Evolutionary conservation across 2,113 vertebrate genomes (phyloP).

Genomic region (Heterochromis multidens): DNA sequence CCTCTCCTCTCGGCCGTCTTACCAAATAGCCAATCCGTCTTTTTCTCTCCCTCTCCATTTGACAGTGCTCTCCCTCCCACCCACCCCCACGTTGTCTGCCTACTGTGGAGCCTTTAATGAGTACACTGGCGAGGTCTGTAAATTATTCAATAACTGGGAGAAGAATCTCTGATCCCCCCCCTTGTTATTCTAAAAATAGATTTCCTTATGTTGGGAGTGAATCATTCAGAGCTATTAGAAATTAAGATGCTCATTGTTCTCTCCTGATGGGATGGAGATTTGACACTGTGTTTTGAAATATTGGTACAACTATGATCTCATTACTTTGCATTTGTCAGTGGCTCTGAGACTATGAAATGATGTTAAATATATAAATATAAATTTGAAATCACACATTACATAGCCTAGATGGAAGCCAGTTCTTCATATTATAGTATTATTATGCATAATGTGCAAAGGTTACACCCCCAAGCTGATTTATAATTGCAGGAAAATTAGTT

Average conservation of each 20-base stretch:
- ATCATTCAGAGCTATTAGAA: conserved; percentile 31
- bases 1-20: background rate
- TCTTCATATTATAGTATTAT: background rate
- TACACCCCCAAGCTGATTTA: background rate
- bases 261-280: background rate
- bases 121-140: conserved; percentile 58
- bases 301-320: background rate
- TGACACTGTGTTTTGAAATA: background rate
- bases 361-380: background rate
- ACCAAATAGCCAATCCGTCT: conserved; percentile 24
- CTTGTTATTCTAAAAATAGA: conserved; percentile 62
- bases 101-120: conserved; percentile 64
- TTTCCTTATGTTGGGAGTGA: conserved; percentile 42
- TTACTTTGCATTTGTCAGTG: conserved; percentile 3
- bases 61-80: conserved; percentile 17
- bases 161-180: conserved; percentile 39
- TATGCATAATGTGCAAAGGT: background rate
- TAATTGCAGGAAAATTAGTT: background rate
- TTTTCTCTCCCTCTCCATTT: conserved; percentile 18
- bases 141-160: conserved; percentile 73
- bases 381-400: background rate
- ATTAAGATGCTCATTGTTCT: conserved; percentile 25
- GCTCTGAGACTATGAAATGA: background rate
- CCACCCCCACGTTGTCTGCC: conserved; percentile 31
- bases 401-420: background rate